Percentiles rank a stretch among this genome's conserved stretches.
Conservation (phyloP, 2,888 invertebrate species). For the Chalcosyrphus nemorum region DNA sequence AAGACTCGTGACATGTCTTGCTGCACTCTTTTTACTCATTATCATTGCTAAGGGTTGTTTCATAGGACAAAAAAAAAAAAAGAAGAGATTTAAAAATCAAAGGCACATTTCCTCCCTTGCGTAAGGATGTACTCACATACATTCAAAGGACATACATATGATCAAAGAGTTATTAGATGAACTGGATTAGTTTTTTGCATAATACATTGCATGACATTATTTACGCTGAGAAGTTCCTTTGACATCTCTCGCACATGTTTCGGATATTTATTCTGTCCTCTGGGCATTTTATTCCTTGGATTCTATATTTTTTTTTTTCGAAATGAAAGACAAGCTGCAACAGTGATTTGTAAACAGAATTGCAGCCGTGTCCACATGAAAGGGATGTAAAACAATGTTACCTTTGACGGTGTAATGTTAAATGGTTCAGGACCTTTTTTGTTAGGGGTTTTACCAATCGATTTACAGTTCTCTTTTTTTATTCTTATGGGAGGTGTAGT, state of each 20-base stretch:
- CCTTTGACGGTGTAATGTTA: not conserved
- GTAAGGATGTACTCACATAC: slow-evolving; percentile 30
- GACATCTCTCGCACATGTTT: slow-evolving; percentile 56
- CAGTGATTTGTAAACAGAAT: slow-evolving; percentile 23
- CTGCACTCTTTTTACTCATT: slow-evolving; percentile 55
- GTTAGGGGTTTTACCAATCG: not conserved
- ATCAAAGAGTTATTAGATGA: slow-evolving; percentile 73
- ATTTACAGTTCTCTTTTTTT: not conserved
- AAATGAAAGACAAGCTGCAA: slow-evolving; percentile 8
- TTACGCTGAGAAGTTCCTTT: slow-evolving; percentile 58
- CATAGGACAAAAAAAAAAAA: not conserved
- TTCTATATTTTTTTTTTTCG: slow-evolving; percentile 2
- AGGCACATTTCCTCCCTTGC: slow-evolving; percentile 56
- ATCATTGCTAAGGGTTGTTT: slow-evolving; percentile 57
- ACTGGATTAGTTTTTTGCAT: slow-evolving; percentile 70
- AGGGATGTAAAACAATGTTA: not conserved
- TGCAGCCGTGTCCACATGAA: not conserved
- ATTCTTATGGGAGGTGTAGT: not conserved
- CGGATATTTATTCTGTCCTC: slow-evolving; percentile 61
- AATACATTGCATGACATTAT: slow-evolving; percentile 69
- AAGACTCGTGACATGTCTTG: slow-evolving; percentile 16
- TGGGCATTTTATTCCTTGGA: slow-evolving; percentile 45
- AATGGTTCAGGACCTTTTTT: not conserved
- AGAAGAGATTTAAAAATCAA: slow-evolving; percentile 59
- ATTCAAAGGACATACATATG: slow-evolving; percentile 59